Evolutionary conservation across 2,888 invertebrate genomes (phyloP).

Genomic region (Idaea aversata): DNA sequence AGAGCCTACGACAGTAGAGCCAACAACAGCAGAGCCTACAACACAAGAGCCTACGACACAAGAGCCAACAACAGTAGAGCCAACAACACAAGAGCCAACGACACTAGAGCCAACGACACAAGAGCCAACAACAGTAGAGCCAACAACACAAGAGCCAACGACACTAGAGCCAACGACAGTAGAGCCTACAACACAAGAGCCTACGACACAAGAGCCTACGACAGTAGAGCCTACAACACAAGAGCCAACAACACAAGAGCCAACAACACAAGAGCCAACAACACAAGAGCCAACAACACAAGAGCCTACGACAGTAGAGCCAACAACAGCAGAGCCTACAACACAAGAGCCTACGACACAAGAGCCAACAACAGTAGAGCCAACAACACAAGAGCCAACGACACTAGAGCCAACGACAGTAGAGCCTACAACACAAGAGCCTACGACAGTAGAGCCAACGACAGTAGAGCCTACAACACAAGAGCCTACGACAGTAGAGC

Average conservation of each 20-base stretch:
- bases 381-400: conserved; percentile 8
- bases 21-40: background rate
- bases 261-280: background rate
- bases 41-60: conserved; percentile 7
- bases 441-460: background rate
- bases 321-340: background rate
- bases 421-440: background rate
- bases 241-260: background rate
- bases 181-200: background rate
- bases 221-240: background rate
- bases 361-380: conserved; percentile 9
- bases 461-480: background rate
- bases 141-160: background rate
- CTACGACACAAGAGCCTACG: background rate
- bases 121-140: background rate
- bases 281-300: background rate
- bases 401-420: conserved; percentile 4
- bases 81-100: background rate
- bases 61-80: background rate
- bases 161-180: background rate
- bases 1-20: background rate
- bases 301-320: background rate
- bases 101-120: background rate
- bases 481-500: too few relatives aligned
- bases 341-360: conserved; percentile 1